A percentile compares a stretch with the other conserved stretches of the same genome.
Evolutionary conservation across 2,797 vertebrate genomes (phyloP).

Genomic region (Melanotaenia boesemani): DNA sequence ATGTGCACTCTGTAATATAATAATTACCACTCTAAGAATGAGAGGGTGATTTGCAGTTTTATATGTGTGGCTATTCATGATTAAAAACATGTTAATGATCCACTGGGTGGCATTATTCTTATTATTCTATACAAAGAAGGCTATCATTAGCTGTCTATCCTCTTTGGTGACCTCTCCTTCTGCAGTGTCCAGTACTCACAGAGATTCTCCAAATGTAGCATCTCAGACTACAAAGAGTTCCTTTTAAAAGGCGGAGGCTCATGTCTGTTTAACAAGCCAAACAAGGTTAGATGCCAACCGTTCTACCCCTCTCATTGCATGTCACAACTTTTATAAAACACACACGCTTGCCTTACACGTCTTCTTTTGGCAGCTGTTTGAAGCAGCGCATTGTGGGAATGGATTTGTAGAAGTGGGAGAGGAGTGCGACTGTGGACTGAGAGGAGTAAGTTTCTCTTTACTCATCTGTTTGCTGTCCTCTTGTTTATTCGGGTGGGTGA

Average conservation of each 20-base stretch:
- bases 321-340: slow-evolving; percentile 12
- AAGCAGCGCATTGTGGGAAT: slow-evolving; percentile 94
- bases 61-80: neutral
- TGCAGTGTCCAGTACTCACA: slow-evolving; percentile 92
- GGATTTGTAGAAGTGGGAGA: slow-evolving; percentile 96
- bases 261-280: slow-evolving; percentile 97
- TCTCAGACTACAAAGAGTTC: slow-evolving; percentile 96
- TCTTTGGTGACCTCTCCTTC: slow-evolving; percentile 28
- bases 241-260: slow-evolving; percentile 94
- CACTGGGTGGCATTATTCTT: neutral
- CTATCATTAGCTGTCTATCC: neutral
- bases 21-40: neutral
- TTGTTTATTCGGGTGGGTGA: slow-evolving; percentile 25
- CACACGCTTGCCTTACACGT: slow-evolving; percentile 1
- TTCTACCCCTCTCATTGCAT: neutral
- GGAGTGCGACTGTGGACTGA: slow-evolving; percentile 95
- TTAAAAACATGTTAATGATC: neutral
- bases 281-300: slow-evolving; percentile 84
- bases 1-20: slow-evolving; percentile 15
- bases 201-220: slow-evolving; percentile 97
- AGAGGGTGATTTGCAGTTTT: neutral
- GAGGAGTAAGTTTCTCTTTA: slow-evolving; percentile 83
- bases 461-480: slow-evolving; percentile 2
- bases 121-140: neutral
- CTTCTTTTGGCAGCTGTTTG: slow-evolving; percentile 88